These are phyloP conservation scores for Neogobius melanostomus DNA, from an alignment of 2,113 vertebrate genomes.

Conservation along the genomic window DNA sequence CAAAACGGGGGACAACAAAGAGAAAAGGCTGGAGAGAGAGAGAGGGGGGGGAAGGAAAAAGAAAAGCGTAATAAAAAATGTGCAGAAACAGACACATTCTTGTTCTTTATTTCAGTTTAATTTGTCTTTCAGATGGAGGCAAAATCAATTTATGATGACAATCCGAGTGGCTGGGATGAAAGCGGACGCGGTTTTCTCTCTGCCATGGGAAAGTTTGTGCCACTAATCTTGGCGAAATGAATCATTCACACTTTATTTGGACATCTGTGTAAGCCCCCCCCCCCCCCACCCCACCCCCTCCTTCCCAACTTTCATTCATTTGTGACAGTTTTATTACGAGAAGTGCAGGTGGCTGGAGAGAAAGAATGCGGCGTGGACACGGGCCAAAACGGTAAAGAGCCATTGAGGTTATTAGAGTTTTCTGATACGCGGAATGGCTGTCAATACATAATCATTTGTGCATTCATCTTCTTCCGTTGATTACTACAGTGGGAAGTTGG, in stretches of 20 bases:
- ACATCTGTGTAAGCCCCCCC: constrained; percentile 76
- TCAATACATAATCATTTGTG: constrained; percentile 12
- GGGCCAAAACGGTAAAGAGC: constrained; percentile 47
- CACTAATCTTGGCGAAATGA: constrained; percentile 80
- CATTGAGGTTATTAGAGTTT: constrained; percentile 32
- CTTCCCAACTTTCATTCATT: constrained; percentile 67
- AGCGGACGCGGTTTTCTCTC: constrained; percentile 79
- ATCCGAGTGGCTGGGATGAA: constrained; percentile 89
- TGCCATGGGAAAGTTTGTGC: constrained; percentile 95
- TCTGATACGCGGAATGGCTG: constrained; percentile 5
- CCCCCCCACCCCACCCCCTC: background rate
- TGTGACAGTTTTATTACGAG: constrained; percentile 79
- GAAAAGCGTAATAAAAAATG: constrained; percentile 61
- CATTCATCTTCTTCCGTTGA: background rate
- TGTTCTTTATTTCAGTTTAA: constrained; percentile 98
- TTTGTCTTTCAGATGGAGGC: constrained; percentile 92
- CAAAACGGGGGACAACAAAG: constrained; percentile 74
- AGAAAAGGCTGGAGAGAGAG: constrained; percentile 3
- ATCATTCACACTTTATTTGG: constrained; percentile 82
- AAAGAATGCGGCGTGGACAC: constrained; percentile 61
- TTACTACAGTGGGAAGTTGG: background rate
- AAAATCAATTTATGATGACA: constrained; percentile 99
- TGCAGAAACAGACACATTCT: constrained; percentile 92
- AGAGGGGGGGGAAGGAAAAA: constrained; percentile 28
- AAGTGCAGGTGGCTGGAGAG: constrained; percentile 75